A percentile compares a stretch with the other conserved stretches of the same genome.
These are phyloP conservation scores for Lutjanus campechanus DNA, from an alignment of 2,797 vertebrate species.

Conservation along the genomic window DNA sequence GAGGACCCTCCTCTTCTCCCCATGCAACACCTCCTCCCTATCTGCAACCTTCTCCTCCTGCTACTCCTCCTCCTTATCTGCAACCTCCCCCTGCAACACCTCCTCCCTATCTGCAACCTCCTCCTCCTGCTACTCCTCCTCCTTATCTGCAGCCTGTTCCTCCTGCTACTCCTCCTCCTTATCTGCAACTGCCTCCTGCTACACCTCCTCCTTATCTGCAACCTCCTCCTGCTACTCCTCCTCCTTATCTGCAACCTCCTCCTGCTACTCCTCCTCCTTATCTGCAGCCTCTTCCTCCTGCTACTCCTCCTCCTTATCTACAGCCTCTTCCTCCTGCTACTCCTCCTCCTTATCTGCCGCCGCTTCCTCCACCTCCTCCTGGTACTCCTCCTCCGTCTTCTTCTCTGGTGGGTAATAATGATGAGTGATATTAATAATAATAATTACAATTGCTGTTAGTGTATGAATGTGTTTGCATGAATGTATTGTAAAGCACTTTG, in stretches of 20 bases:
- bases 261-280: slow-evolving; percentile 41
- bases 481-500: too few species aligned
- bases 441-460: too few species aligned
- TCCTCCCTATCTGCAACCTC: too few species aligned
- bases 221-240: slow-evolving; percentile 38
- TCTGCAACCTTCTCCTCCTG: not conserved
- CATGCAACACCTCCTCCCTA: not conserved
- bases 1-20: slow-evolving; percentile 56
- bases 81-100: not conserved
- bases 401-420: slow-evolving; percentile 81
- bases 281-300: slow-evolving; percentile 39
- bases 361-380: slow-evolving; percentile 43
- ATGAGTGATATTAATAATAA: not conserved
- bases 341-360: not conserved
- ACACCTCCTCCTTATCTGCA: slow-evolving; percentile 23
- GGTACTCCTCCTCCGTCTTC: slow-evolving; percentile 59
- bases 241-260: not conserved
- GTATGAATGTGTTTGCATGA: too few species aligned
- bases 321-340: slow-evolving; percentile 36
- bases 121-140: slow-evolving; percentile 39
- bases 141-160: not conserved
- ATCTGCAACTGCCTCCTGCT: slow-evolving; percentile 5
- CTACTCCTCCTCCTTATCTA: not conserved
- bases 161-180: slow-evolving; percentile 42
- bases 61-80: slow-evolving; percentile 35